phyloP scores from a whole-genome alignment of 2,888 invertebrate genomes.

The Dasysyrphus tricinctus region DNA sequence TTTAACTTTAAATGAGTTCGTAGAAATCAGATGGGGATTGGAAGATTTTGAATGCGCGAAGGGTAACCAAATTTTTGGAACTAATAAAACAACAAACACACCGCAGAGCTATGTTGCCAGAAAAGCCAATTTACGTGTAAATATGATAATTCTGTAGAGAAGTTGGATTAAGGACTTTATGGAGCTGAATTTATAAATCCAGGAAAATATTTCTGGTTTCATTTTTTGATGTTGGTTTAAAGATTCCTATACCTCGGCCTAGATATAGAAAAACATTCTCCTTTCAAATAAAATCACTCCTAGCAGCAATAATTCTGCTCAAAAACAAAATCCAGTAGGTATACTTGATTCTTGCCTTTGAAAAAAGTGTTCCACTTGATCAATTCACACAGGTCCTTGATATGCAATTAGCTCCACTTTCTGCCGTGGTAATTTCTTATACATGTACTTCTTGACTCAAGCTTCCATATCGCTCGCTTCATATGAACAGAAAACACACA shows the following conservation, averaged over 20 bases:
- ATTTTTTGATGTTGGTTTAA: neutral
- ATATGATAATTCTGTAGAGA: too few relatives aligned
- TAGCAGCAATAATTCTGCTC: too few relatives aligned
- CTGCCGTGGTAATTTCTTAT: constrained; percentile 8
- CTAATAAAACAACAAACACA: neutral
- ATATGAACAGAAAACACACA: neutral
- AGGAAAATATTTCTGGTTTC: neutral
- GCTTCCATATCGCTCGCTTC: constrained; percentile 7
- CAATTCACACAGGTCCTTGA: constrained; percentile 19
- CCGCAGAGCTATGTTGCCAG: neutral
- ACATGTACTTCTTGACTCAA: constrained; percentile 16
- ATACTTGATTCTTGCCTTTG: neutral
- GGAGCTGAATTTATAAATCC: neutral
- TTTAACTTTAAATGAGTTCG: neutral
- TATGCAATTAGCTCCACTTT: constrained; percentile 48
- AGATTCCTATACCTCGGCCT: neutral
- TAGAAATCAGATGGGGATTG: neutral
- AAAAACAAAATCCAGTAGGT: neutral
- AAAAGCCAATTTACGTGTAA: too few relatives aligned
- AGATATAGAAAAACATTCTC: neutral
- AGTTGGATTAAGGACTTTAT: too few relatives aligned
- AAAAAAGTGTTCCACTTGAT: constrained; percentile 7
- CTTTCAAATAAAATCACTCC: neutral
- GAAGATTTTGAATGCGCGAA: neutral
- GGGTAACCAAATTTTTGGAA: neutral